Conservation (phyloP, 1,140 invertebrate species). For the Listronotus oregonensis region DNA sequence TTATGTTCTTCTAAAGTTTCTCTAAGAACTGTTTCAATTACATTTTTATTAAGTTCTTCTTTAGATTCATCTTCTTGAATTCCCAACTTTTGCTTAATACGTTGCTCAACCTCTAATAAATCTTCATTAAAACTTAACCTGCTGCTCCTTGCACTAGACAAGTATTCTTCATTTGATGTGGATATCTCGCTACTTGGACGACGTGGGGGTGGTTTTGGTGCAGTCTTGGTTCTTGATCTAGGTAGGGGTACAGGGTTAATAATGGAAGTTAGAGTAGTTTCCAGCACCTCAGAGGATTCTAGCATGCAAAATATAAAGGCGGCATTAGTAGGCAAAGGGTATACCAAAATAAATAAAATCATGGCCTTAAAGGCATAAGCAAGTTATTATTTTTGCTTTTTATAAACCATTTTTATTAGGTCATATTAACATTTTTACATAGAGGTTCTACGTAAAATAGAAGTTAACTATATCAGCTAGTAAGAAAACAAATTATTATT, state of each 20-base stretch:
- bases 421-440: no score
- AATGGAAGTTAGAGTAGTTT: conserved; percentile 38
- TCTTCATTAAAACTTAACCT: conserved; percentile 4
- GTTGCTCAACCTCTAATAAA: neutral
- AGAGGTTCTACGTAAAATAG: no score
- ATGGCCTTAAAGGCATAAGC: no score
- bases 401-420: no score
- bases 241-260: conserved; percentile 40
- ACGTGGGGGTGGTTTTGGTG: conserved; percentile 6
- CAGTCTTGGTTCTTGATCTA: conserved; percentile 33
- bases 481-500: no score
- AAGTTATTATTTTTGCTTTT: no score
- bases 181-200: conserved; percentile 20
- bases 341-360: neutral
- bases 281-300: conserved; percentile 43
- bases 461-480: no score
- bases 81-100: neutral
- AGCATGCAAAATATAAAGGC: conserved; percentile 53
- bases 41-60: neutral
- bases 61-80: neutral
- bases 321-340: conserved; percentile 40
- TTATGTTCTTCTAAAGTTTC: conserved; percentile 6
- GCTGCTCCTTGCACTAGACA: neutral
- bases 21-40: conserved; percentile 7
- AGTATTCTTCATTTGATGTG: neutral